These are phyloP conservation scores for Bryconaethiops microstoma DNA, from an alignment of 2,797 vertebrate genomes.

Conservation along the genomic window DNA sequence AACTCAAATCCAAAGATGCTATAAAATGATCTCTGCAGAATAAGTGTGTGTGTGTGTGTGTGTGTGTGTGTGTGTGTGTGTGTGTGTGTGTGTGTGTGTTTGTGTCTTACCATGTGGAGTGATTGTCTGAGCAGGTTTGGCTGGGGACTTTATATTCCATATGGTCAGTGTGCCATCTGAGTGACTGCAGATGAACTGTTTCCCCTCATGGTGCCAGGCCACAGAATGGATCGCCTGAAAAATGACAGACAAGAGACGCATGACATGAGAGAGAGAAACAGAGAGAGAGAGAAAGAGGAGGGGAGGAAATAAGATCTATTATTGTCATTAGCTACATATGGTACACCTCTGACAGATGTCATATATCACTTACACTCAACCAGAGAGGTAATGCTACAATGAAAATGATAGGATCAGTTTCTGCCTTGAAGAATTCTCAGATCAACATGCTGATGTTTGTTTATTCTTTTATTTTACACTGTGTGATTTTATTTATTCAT, in stretches of 20 bases:
- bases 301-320: background rate
- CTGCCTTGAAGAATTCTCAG: background rate
- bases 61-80: background rate
- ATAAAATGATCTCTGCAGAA: background rate
- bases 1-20: constrained; percentile 7
- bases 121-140: constrained; percentile 95
- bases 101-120: constrained; percentile 92
- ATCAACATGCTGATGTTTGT: background rate
- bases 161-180: constrained; percentile 97
- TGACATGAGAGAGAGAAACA: background rate
- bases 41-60: constrained; percentile 5
- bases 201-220: constrained; percentile 99
- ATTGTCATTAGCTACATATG: background rate
- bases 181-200: constrained; percentile 98
- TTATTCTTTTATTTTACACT: no score
- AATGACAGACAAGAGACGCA: background rate
- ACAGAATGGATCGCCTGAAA: constrained; percentile 69
- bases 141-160: constrained; percentile 94
- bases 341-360: background rate
- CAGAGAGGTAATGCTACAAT: background rate
- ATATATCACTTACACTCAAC: constrained; percentile 15
- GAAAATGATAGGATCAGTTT: background rate
- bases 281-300: background rate
- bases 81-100: background rate
- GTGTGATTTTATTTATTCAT: no score